A percentile compares a stretch with the other conserved stretches of the same genome.
These are phyloP conservation scores for Phaethornis superciliosus DNA, from an alignment of 2,113 vertebrate genomes.

Conservation along the genomic window DNA sequence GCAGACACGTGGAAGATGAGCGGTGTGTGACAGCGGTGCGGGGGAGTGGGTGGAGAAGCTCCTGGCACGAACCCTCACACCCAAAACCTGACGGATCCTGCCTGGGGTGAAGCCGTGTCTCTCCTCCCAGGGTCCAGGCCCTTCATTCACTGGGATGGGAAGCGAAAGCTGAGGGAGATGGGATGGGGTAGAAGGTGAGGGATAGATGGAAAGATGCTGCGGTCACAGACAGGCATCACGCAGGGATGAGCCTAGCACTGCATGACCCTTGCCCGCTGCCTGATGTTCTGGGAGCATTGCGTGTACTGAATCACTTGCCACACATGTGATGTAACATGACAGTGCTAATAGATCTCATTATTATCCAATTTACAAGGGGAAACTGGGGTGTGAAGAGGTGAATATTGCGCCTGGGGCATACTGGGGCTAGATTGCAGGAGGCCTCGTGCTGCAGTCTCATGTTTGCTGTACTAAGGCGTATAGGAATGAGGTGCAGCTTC, in stretches of 20 bases:
- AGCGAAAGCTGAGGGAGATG: neutral
- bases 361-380: conserved; percentile 9
- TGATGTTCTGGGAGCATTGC: rapidly evolving
- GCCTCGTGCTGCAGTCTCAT: neutral
- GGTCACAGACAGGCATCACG: rapidly evolving
- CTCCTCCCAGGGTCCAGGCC: rapidly evolving
- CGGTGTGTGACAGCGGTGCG: rapidly evolving
- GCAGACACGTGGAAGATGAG: neutral
- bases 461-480: neutral
- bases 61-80: neutral
- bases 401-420: neutral
- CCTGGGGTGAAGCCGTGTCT: rapidly evolving
- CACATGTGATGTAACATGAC: neutral
- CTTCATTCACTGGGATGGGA: neutral
- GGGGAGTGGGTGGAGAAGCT: neutral
- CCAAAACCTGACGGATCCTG: rapidly evolving
- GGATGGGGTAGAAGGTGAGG: neutral
- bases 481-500: neutral
- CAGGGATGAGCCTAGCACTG: neutral
- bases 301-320: neutral
- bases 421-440: neutral
- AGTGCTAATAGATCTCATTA: conserved; percentile 9
- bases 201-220: rapidly evolving
- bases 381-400: neutral
- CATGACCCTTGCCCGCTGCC: neutral